A percentile compares a stretch with the other conserved stretches of the same genome.
Conservation (phyloP, 2,797 vertebrate genomes). For the Diplodus puntazzo region DNA sequence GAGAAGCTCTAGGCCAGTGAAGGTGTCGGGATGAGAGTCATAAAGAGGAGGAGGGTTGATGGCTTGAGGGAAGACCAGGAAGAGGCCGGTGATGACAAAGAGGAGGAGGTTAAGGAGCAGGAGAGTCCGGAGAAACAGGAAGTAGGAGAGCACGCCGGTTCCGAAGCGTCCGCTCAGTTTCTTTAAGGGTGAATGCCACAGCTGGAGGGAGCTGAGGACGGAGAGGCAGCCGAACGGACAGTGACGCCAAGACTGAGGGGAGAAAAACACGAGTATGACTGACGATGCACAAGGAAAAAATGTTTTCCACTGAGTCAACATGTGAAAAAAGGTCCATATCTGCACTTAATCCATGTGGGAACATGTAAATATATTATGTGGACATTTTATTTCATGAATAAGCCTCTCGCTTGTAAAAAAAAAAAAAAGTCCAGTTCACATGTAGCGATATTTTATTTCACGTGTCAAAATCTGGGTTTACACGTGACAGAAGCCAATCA, state of each 20-base stretch:
- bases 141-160: slow-evolving; percentile 92
- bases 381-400: too few relatives aligned
- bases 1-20: slow-evolving; percentile 85
- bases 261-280: neutral
- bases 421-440: too few relatives aligned
- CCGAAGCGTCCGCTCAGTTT: slow-evolving; percentile 88
- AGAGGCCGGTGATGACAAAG: slow-evolving; percentile 81
- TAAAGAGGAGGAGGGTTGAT: slow-evolving; percentile 60
- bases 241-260: slow-evolving; percentile 75
- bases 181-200: slow-evolving; percentile 89
- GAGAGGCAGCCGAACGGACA: slow-evolving; percentile 77
- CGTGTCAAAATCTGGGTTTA: too few relatives aligned
- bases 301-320: too few relatives aligned
- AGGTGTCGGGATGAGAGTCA: neutral
- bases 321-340: too few relatives aligned
- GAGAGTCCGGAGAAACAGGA: slow-evolving; percentile 90
- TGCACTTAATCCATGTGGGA: too few relatives aligned
- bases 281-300: neutral
- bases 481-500: too few relatives aligned
- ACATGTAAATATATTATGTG: too few relatives aligned
- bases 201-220: slow-evolving; percentile 51
- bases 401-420: too few relatives aligned
- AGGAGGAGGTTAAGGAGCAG: slow-evolving; percentile 86
- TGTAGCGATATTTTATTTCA: too few relatives aligned
- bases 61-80: slow-evolving; percentile 87